These are phyloP conservation scores for Ondatra zibethicus DNA, from an alignment of 2,113 vertebrate species.

Conservation along the genomic window DNA sequence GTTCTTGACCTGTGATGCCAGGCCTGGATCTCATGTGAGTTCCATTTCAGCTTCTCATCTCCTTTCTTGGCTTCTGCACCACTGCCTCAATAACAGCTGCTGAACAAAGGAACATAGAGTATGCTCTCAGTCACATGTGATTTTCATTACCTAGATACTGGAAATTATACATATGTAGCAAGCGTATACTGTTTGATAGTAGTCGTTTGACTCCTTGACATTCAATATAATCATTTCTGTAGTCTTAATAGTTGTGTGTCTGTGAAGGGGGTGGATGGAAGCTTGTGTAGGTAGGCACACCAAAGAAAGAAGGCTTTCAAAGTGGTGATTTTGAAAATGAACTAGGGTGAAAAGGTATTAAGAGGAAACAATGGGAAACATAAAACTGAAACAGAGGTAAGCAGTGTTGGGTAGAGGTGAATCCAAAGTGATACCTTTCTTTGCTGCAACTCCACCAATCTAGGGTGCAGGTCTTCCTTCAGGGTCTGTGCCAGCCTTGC, in stretches of 20 bases:
- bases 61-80: background rate
- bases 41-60: background rate
- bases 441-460: background rate
- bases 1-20: background rate
- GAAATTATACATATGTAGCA: background rate
- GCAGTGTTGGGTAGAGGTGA: background rate
- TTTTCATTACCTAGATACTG: conserved; percentile 16
- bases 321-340: background rate
- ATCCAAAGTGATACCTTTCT: background rate
- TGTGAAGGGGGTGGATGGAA: rapidly evolving
- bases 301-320: background rate
- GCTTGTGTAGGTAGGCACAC: background rate
- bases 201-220: background rate
- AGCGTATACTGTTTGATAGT: background rate
- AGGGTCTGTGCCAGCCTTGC: background rate
- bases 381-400: background rate
- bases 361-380: background rate
- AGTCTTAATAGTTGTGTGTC: background rate
- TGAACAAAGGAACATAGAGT: background rate
- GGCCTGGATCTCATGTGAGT: background rate
- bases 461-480: background rate
- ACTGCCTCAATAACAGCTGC: background rate
- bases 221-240: background rate
- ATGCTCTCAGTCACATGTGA: background rate
- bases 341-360: background rate